Conservation (phyloP, 2,888 invertebrate species). For the Lypha dubia region DNA sequence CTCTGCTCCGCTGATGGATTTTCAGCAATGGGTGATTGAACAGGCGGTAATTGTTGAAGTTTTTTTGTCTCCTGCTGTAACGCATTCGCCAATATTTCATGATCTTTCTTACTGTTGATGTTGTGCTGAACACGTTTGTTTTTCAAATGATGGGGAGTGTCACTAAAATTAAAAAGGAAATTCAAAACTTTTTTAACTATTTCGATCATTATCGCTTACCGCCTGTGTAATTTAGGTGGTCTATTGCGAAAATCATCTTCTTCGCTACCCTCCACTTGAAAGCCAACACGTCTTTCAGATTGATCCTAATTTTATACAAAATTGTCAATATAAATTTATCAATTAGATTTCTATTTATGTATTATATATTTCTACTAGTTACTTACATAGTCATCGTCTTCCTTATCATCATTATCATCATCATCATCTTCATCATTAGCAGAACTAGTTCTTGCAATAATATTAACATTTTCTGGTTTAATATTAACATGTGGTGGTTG, state of each 20-base stretch:
- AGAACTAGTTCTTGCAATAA: slow-evolving; percentile 73
- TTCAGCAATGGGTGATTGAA: slow-evolving; percentile 82
- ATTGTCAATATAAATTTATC: not conserved
- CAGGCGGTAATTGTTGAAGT: slow-evolving; percentile 75
- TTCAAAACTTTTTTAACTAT: not conserved
- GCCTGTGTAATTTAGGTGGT: slow-evolving; percentile 83
- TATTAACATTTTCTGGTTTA: slow-evolving; percentile 76
- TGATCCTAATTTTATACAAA: slow-evolving; percentile 80
- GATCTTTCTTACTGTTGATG: slow-evolving; percentile 88
- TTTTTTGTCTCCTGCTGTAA: slow-evolving; percentile 79
- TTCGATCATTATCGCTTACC: slow-evolving; percentile 75
- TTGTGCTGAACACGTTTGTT: slow-evolving; percentile 94
- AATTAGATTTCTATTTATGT: too few species aligned
- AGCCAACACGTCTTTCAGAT: slow-evolving; percentile 87
- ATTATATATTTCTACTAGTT: not conserved
- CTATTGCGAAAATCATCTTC: slow-evolving; percentile 83
- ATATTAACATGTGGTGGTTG: slow-evolving; percentile 62
- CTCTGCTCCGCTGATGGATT: slow-evolving; percentile 78
- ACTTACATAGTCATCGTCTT: slow-evolving; percentile 87
- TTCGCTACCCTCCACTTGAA: slow-evolving; percentile 84
- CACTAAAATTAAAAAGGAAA: slow-evolving; percentile 86
- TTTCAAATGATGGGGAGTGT: slow-evolving; percentile 99
- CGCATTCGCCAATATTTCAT: slow-evolving; percentile 85
- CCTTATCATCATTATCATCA: slow-evolving; percentile 87
- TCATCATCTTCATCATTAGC: slow-evolving; percentile 81